Conservation (phyloP, 2,888 invertebrate species). For the Graphium colonna region DNA sequence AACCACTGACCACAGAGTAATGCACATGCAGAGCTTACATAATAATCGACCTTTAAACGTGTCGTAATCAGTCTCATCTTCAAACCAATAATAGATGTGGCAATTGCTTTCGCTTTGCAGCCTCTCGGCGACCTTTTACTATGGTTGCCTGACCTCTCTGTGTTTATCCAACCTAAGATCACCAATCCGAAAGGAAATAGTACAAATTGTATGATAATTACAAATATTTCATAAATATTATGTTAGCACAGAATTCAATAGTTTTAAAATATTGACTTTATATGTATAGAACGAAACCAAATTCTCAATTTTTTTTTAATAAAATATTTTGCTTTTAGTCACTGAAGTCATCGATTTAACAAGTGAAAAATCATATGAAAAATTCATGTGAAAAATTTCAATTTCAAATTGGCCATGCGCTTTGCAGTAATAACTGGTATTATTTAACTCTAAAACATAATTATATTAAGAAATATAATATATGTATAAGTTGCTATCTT, state of each 20-base stretch:
- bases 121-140: conserved; percentile 14
- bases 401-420: too few species aligned
- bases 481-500: neutral
- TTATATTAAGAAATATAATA: neutral
- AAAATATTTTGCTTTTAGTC: too few species aligned
- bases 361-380: too few species aligned
- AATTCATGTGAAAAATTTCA: too few species aligned
- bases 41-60: conserved; percentile 21
- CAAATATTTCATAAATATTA: neutral
- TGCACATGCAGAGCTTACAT: conserved; percentile 22
- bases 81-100: conserved; percentile 23
- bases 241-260: neutral
- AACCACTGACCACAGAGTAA: conserved; percentile 16
- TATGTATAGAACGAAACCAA: too few species aligned
- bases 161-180: conserved; percentile 9
- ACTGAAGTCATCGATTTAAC: too few species aligned
- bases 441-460: too few species aligned
- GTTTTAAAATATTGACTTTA: too few species aligned
- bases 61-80: conserved; percentile 18
- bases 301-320: too few species aligned
- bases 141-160: conserved; percentile 16
- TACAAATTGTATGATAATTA: conserved; percentile 8
- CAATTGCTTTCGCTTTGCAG: conserved; percentile 23
- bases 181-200: conserved; percentile 6
- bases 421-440: too few species aligned